These are phyloP conservation scores for Argyra leucocephala DNA, from an alignment of 2,888 invertebrate species.

Conservation along the genomic window DNA sequence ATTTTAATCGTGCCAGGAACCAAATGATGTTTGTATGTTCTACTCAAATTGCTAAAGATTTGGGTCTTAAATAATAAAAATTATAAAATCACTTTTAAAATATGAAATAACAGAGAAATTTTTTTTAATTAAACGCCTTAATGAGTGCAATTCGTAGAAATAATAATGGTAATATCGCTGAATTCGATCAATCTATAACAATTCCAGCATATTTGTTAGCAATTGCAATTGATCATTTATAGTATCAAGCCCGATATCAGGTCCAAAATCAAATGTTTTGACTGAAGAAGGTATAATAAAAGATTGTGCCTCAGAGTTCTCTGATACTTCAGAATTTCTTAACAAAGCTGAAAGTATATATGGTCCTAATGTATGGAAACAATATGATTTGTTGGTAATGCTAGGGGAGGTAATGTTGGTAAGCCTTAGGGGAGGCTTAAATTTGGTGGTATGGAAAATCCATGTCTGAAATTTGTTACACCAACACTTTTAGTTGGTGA, in stretches of 20 bases:
- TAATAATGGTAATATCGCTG: slow-evolving; percentile 41
- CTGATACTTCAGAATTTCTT: slow-evolving; percentile 74
- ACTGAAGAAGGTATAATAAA: slow-evolving; percentile 77
- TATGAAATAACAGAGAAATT: too few relatives aligned
- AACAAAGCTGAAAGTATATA: slow-evolving; percentile 72
- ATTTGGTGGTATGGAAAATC: slow-evolving; percentile 96
- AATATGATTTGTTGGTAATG: slow-evolving; percentile 79
- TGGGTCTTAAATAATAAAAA: slow-evolving; percentile 42
- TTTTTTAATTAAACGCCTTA: slow-evolving; percentile 68
- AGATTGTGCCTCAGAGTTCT: slow-evolving; percentile 77
- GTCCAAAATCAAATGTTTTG: slow-evolving; percentile 78
- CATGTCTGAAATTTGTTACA: slow-evolving; percentile 89
- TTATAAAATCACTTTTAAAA: too few relatives aligned
- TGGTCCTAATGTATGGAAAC: slow-evolving; percentile 84
- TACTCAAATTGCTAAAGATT: slow-evolving; percentile 64
- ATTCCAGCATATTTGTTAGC: slow-evolving; percentile 86
- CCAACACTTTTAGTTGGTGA: slow-evolving; percentile 90
- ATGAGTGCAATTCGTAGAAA: slow-evolving; percentile 72
- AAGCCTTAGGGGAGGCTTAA: slow-evolving; percentile 83
- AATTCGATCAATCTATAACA: slow-evolving; percentile 68
- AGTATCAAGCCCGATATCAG: slow-evolving; percentile 61
- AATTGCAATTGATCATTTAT: slow-evolving; percentile 76
- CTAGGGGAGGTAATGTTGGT: too few relatives aligned
- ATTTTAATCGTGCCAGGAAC: slow-evolving; percentile 58
- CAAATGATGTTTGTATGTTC: slow-evolving; percentile 79